phyloP scores from a whole-genome alignment of 1,140 invertebrate genomes.

The Bombyx mandarina region DNA sequence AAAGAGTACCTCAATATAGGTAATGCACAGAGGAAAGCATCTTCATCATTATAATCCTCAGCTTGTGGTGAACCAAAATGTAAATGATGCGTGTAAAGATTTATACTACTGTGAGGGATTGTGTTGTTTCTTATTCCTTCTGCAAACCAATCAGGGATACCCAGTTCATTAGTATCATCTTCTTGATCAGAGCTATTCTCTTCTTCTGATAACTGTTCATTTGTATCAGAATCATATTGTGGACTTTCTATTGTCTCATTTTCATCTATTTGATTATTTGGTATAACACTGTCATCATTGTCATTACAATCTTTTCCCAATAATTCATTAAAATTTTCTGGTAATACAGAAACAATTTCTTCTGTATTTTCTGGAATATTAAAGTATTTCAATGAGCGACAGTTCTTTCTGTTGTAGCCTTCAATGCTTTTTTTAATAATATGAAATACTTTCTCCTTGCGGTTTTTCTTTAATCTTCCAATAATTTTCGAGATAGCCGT shows the following conservation, averaged over 20 bases:
- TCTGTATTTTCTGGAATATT: conserved; percentile 28
- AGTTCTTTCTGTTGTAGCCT: conserved; percentile 73
- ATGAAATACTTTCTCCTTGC: conserved; percentile 67
- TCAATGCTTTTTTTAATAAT: conserved; percentile 76
- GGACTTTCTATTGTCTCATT: conserved; percentile 11
- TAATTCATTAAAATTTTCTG: conserved; percentile 8
- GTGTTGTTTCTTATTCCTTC: conserved; percentile 72
- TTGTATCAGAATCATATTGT: conserved; percentile 16
- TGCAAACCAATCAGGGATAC: conserved; percentile 78
- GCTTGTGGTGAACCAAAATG: conserved; percentile 81
- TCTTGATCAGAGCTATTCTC: conserved; percentile 12
- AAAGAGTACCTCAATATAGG: conserved; percentile 78
- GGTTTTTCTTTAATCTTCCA: conserved; percentile 69
- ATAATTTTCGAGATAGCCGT: conserved; percentile 79
- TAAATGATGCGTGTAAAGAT: conserved; percentile 75
- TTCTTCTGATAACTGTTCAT: conserved; percentile 16
- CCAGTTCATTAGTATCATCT: conserved; percentile 15
- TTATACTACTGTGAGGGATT: conserved; percentile 76
- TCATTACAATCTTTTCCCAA: conserved; percentile 8
- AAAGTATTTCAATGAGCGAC: conserved; percentile 73
- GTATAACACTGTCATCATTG: conserved; percentile 15
- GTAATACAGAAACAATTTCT: conserved; percentile 8
- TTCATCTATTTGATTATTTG: conserved; percentile 14
- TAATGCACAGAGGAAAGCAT: conserved; percentile 74
- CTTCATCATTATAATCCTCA: conserved; percentile 75